Conservation (phyloP, 1,140 invertebrate species). For the Zaprionus capensis region DNA sequence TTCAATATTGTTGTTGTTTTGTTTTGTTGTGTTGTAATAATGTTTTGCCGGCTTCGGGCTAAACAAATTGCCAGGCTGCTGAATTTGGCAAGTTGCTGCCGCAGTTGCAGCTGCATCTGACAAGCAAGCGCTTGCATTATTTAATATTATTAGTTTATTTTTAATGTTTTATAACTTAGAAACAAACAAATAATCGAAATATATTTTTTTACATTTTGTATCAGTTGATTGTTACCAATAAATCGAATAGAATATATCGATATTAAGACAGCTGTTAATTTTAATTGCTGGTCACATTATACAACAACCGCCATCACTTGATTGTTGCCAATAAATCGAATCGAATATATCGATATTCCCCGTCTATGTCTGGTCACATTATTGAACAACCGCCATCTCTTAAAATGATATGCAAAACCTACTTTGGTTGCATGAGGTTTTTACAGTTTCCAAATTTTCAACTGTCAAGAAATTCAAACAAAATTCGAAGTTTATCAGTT, state of each 20-base stretch:
- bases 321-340: slow-evolving; percentile 1
- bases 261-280: not conserved
- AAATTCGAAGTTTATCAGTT: slow-evolving; percentile 14
- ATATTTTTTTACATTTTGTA: slow-evolving; percentile 1
- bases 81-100: not conserved
- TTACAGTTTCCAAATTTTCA: slow-evolving; percentile 3
- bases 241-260: slow-evolving; percentile 9
- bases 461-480: slow-evolving; percentile 17
- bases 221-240: not conserved
- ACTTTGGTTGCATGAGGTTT: slow-evolving; percentile 4
- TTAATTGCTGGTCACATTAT: slow-evolving; percentile 1
- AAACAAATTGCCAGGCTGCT: not conserved
- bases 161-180: not conserved
- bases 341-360: slow-evolving; percentile 4
- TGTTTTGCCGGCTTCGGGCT: slow-evolving; percentile 7
- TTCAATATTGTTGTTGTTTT: slow-evolving; percentile 13
- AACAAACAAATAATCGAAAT: not conserved
- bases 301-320: slow-evolving; percentile 1
- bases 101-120: slow-evolving; percentile 6
- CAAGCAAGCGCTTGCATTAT: slow-evolving; percentile 1
- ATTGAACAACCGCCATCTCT: slow-evolving; percentile 11
- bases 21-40: not conserved
- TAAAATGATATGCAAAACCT: slow-evolving; percentile 4
- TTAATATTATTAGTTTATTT: not conserved
- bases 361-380: slow-evolving; percentile 8